Conservation (phyloP, 1,140 invertebrate species). For the Aphelinus certus region DNA sequence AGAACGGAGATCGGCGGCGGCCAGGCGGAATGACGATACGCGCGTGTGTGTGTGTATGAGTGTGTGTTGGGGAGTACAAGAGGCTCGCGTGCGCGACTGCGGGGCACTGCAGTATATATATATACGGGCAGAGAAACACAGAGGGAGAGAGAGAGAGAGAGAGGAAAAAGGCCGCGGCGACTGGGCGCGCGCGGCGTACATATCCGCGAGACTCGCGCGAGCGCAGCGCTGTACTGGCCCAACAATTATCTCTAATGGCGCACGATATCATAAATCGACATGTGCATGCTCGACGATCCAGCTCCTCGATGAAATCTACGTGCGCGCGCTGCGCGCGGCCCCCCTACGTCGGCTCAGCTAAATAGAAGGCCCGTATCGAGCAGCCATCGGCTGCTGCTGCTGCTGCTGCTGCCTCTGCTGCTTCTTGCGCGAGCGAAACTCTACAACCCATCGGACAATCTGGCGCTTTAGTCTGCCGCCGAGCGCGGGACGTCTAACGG, state of each 20-base stretch:
- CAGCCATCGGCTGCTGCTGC: constrained; percentile 58
- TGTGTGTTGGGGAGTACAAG: too few relatives aligned
- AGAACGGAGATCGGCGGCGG: not conserved
- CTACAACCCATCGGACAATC: too few relatives aligned
- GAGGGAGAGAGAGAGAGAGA: constrained; percentile 13
- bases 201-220: not conserved
- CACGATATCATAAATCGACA: constrained; percentile 64
- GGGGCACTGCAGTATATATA: not conserved
- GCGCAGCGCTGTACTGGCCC: constrained; percentile 41
- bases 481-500: too few relatives aligned
- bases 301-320: constrained; percentile 53
- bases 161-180: constrained; percentile 49
- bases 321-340: constrained; percentile 7
- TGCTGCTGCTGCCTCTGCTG: not conserved
- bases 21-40: too few relatives aligned
- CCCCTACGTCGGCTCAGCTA: constrained; percentile 19
- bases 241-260: constrained; percentile 64
- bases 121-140: not conserved
- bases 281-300: constrained; percentile 41
- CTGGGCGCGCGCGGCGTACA: too few relatives aligned
- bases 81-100: too few relatives aligned
- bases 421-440: too few relatives aligned
- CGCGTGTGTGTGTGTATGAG: too few relatives aligned
- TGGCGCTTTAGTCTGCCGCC: too few relatives aligned
- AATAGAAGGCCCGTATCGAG: constrained; percentile 53